These are phyloP conservation scores for Plectrocnemia conspersa DNA, from an alignment of 1,140 invertebrate genomes.

Conservation along the genomic window DNA sequence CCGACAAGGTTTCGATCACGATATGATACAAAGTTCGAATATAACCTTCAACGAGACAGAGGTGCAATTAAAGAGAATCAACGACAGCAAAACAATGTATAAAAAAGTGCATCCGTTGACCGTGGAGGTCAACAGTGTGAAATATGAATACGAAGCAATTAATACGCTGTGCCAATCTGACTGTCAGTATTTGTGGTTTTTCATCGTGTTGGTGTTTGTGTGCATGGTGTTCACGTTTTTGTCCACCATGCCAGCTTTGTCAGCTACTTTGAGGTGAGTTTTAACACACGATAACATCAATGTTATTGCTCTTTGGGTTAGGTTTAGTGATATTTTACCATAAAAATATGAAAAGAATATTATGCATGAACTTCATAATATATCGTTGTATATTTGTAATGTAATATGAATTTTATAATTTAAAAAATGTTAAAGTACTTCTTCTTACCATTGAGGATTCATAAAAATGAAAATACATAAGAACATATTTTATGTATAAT, in stretches of 20 bases:
- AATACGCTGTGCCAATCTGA: conserved; percentile 59
- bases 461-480: too few species aligned
- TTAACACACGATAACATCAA: too few species aligned
- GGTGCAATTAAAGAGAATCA: neutral
- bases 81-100: neutral
- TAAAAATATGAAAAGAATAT: too few species aligned
- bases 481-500: too few species aligned
- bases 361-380: too few species aligned
- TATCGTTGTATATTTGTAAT: too few species aligned
- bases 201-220: conserved; percentile 63
- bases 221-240: conserved; percentile 73
- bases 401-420: too few species aligned
- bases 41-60: neutral
- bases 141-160: conserved; percentile 52
- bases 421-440: too few species aligned
- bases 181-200: conserved; percentile 62
- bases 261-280: conserved; percentile 65
- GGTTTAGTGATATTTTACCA: too few species aligned
- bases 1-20: neutral
- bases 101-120: neutral
- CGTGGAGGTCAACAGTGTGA: conserved; percentile 30
- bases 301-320: too few species aligned
- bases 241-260: conserved; percentile 71
- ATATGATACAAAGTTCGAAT: conserved; percentile 4
- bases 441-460: too few species aligned